Evolutionary conservation across 2,888 invertebrate species (phyloP), one percentile per base, ranked within the genome.

Genomic region (Apamea anceps): DNA sequence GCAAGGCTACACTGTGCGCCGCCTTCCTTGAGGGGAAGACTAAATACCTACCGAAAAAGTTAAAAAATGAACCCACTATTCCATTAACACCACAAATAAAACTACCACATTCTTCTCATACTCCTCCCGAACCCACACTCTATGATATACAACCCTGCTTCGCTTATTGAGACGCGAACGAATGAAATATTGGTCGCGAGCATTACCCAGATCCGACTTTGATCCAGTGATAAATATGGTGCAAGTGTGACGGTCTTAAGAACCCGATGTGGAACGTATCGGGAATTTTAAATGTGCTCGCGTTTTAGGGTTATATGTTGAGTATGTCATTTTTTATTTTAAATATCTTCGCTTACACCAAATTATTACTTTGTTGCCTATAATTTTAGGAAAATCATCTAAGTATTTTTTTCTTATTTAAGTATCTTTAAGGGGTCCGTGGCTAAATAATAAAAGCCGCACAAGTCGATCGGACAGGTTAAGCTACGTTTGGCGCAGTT

Each of bases 171-270:
- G 95, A 94, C 93, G 93, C 91, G 92, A 90, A 91, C 90, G 90
- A 89, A 94, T 95, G 95, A 96, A 91, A 95, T 95, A 95, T 95
- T 91, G 94, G 91, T 78, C 85, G 86, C 84, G 81, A 75, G 89
- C 86, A 89, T 89, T 89, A 89, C 80, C 89, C 87, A 84, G 86
- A 90, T 87, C 90, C 90, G 85, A 83, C 87, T 85, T 89, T 94
- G 94, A 95, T 94, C 95, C 95, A 91, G 93, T 95, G 95, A 96
- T 95, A 94, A 95, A 96, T 96, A 92, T 91, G 91, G 91, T 91
- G 92, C 87, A 93, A 92, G 93, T 93, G 93, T 90, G 91, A 88
- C 91, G 87, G 90, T 86, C 88, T 90, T 91, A 90, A 86, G 81
- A 86, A 87, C 88, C 88, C 87, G 80, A 77, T 66, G 80, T 37